These are phyloP conservation scores for Lepidostoma basale DNA, from an alignment of 1,140 invertebrate species.

Conservation along the genomic window DNA sequence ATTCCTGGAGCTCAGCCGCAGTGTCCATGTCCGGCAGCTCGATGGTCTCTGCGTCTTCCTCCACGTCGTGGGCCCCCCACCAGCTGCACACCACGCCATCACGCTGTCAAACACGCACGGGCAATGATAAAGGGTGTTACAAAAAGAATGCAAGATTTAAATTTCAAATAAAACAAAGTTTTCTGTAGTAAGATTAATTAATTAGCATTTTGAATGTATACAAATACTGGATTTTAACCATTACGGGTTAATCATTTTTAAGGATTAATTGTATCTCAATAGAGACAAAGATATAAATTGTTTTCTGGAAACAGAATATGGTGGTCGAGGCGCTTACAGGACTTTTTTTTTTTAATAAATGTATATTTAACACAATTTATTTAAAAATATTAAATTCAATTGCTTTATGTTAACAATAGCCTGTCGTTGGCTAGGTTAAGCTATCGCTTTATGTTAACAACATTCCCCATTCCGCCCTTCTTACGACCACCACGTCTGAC, in stretches of 20 bases:
- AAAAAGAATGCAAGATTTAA: not conserved
- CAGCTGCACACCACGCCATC: not conserved
- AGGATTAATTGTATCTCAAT: not conserved
- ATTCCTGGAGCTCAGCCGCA: not conserved
- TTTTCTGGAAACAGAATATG: too few relatives aligned
- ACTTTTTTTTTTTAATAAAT: too few relatives aligned
- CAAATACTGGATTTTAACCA: not conserved
- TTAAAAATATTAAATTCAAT: too few relatives aligned
- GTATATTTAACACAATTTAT: too few relatives aligned
- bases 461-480: too few relatives aligned
- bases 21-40: slow-evolving; percentile 1
- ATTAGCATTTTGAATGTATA: not conserved
- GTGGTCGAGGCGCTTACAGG: too few relatives aligned
- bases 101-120: not conserved
- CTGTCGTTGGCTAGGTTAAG: too few relatives aligned
- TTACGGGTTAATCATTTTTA: not conserved
- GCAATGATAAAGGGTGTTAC: not conserved
- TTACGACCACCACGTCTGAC: too few relatives aligned
- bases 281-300: not conserved
- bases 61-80: not conserved
- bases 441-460: too few relatives aligned
- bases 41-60: not conserved
- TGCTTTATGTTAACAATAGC: too few relatives aligned
- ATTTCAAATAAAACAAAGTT: not conserved
- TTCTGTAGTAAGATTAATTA: not conserved